phyloP scores from a whole-genome alignment of 2,113 vertebrate species.

The Hypomesus transpacificus region DNA sequence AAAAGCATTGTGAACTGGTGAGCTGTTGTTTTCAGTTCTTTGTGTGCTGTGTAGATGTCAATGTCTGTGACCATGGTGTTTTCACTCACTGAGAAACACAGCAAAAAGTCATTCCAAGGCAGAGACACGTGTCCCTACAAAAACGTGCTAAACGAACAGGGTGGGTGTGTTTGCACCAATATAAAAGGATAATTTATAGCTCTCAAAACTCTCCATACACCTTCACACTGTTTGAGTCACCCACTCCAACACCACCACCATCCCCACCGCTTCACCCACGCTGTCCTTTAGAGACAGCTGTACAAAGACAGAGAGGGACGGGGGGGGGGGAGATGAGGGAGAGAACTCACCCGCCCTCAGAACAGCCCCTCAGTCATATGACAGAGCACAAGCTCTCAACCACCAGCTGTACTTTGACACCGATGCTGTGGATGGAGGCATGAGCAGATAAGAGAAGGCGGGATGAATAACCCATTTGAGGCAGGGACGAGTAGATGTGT shows the following conservation, averaged over 20 bases:
- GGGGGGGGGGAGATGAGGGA: not conserved
- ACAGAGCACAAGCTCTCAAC: not conserved
- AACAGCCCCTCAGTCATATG: not conserved
- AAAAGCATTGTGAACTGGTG: not conserved
- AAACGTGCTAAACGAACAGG: not conserved
- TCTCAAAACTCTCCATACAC: not conserved
- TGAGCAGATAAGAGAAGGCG: conserved; percentile 9
- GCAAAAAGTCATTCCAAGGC: conserved; percentile 19
- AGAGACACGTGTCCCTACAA: not conserved
- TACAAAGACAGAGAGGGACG: conserved; percentile 29
- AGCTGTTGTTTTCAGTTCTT: conserved; percentile 10
- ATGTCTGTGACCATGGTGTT: conserved; percentile 28
- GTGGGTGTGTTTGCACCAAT: not conserved
- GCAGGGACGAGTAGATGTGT: not conserved
- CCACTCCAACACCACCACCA: conserved; percentile 2
- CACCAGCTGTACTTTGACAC: conserved; percentile 17
- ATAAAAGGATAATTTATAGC: not conserved
- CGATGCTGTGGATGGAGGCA: conserved; percentile 7
- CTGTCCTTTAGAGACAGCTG: conserved; percentile 20
- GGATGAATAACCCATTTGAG: conserved; percentile 1
- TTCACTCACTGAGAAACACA: conserved; percentile 18
- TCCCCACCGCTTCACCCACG: conserved; percentile 23
- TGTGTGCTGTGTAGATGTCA: conserved; percentile 9
- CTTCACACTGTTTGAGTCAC: not conserved
- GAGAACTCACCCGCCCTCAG: not conserved